Evolutionary conservation across 2,797 vertebrate species (phyloP), one percentile per base, ranked within the genome.

Genomic region (Molossus alvarezi): DNA sequence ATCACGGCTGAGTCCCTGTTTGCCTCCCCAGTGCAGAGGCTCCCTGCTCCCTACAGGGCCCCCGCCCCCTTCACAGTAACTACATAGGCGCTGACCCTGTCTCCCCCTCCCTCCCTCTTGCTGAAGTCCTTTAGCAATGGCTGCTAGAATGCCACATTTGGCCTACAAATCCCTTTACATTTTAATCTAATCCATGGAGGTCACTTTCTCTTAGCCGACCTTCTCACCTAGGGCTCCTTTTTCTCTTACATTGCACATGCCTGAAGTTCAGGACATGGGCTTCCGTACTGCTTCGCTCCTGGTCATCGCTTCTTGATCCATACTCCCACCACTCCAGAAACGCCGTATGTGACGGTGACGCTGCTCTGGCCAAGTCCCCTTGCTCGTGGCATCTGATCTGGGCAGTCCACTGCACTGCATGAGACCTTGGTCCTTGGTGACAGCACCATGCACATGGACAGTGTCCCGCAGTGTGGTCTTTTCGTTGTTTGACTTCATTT

Each of bases 361-460:
- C 60, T 37, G 51, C 2, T 4, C 29, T 27, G n/a, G 13, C 37
- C 67, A 27, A n/a, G 17, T 72, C 57, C 27, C 55, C 18, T 41
- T 60, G 6, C 25, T 57, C 27, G 23, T 21, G 9, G 4, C 21
- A 1, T 85, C n/a, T 21, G 51, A 57, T 14, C 13, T 14, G 12
- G 8, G 21, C 48, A 20, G 25, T 37, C 13, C 1, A 25, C 37
- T 9, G 3, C 37, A 10, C 20, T 17, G 48, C 64, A 33, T 13
- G 18, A 5, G 14, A 4, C 14, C 18, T 64, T 33, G 33, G 21
- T n/a, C n/a, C 33, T 18, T 10, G 45, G n/a, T 21, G 57, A 64
- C 33, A 10, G n/a, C 14, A 33, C 6, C 1, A 10, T 6, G 6
- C 60, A 12, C 0, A 0, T 33, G 37, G 5, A 27, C 53, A 29